phyloP scores from a whole-genome alignment of 2,113 vertebrate species.

The Zingel zingel region DNA sequence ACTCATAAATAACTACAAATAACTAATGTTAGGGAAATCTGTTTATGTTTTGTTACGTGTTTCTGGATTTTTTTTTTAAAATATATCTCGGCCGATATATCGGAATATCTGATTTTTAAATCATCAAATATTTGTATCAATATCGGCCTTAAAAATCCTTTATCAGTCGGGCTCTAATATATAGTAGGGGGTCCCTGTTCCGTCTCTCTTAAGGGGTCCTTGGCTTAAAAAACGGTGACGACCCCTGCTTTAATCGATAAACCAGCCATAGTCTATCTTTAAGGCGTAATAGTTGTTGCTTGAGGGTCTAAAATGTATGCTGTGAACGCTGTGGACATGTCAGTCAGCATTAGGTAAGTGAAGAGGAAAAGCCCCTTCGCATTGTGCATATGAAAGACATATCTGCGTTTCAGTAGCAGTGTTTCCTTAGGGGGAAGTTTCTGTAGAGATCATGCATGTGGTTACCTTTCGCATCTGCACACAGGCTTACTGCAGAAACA shows the following conservation, averaged over 20 bases:
- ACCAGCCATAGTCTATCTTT: not conserved
- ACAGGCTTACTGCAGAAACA: not conserved
- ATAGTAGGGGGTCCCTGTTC: too few relatives aligned
- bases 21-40: too few relatives aligned
- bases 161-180: too few relatives aligned
- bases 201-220: too few relatives aligned
- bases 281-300: not conserved
- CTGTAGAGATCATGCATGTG: slow-evolving; percentile 44
- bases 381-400: not conserved
- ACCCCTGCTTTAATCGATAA: not conserved
- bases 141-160: too few relatives aligned
- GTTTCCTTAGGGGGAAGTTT: slow-evolving; percentile 28
- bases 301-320: not conserved
- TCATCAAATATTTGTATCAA: too few relatives aligned
- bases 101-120: too few relatives aligned
- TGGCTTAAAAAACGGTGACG: too few relatives aligned
- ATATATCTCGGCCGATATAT: too few relatives aligned
- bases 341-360: not conserved
- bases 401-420: not conserved
- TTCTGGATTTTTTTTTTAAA: too few relatives aligned
- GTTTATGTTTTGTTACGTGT: too few relatives aligned
- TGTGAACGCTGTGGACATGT: not conserved
- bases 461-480: slow-evolving; percentile 39
- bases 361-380: not conserved
- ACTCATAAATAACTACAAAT: too few relatives aligned